Percentiles rank a stretch among this genome's conserved stretches.
phyloP scores from a whole-genome alignment of 1,140 invertebrate genomes.

The Saccostrea glomerata region DNA sequence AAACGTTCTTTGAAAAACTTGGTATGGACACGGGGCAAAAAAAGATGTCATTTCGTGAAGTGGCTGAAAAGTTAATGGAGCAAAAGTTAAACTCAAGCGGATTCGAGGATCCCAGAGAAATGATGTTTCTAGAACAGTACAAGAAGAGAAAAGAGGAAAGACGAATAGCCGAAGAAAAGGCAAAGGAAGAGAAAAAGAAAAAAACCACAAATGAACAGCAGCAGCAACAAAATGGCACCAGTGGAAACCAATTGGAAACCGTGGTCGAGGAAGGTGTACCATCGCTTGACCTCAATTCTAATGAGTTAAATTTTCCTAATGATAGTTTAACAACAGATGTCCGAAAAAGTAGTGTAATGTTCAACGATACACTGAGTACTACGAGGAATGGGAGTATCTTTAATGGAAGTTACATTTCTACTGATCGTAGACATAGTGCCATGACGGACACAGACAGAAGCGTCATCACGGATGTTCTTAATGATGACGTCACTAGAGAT shows the following conservation, averaged over 20 bases:
- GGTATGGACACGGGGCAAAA: constrained; percentile 9
- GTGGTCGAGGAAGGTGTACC: background rate
- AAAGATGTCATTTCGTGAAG: constrained; percentile 2
- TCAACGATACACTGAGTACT: background rate
- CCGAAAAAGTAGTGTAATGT: background rate
- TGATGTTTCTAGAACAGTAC: constrained; percentile 25
- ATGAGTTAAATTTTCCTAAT: background rate
- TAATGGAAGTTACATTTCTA: background rate
- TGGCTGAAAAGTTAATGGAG: constrained; percentile 25
- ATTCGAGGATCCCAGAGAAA: constrained; percentile 21
- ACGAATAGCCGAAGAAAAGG: constrained; percentile 18
- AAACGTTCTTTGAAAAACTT: constrained; percentile 27
- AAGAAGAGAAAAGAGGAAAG: constrained; percentile 34
- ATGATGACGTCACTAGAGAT: constrained; percentile 23
- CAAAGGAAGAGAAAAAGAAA: background rate
- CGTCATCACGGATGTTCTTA: constrained; percentile 17
- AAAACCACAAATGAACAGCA: background rate
- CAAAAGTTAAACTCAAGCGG: background rate
- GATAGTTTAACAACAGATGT: no score
- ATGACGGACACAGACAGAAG: constrained; percentile 8
- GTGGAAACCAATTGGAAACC: constrained; percentile 1
- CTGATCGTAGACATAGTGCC: background rate
- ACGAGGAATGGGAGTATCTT: background rate
- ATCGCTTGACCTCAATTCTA: background rate
- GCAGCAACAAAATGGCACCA: background rate